A percentile compares a stretch with the other conserved stretches of the same genome.
These are phyloP conservation scores for Nomada lathburiana DNA, from an alignment of 2,888 invertebrate genomes.

Conservation along the genomic window DNA sequence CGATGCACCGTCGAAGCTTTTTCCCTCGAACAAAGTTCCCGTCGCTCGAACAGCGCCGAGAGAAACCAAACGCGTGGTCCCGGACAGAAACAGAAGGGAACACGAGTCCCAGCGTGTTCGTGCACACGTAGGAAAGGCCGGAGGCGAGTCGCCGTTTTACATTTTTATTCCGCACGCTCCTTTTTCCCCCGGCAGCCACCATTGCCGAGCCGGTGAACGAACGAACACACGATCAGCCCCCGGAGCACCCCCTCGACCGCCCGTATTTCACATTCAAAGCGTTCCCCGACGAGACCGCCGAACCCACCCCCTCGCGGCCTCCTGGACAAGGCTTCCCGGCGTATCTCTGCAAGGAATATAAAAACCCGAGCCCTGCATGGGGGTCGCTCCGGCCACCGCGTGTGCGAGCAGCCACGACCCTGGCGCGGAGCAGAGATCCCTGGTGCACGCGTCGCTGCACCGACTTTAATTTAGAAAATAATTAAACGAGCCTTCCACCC, in stretches of 20 bases:
- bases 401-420: too few relatives aligned
- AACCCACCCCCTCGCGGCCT: constrained; percentile 56
- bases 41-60: background rate
- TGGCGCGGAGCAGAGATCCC: background rate
- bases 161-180: constrained; percentile 75
- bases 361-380: constrained; percentile 70
- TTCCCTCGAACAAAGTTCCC: background rate
- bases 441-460: constrained; percentile 38
- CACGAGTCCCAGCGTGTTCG: background rate
- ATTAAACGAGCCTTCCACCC: constrained; percentile 74
- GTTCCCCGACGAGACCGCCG: constrained; percentile 59
- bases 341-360: constrained; percentile 79
- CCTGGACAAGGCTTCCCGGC: constrained; percentile 63
- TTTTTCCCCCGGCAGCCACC: constrained; percentile 56
- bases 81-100: background rate
- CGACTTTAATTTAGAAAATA: constrained; percentile 82
- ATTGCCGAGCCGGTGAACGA: constrained; percentile 68
- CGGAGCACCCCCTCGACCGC: constrained; percentile 48
- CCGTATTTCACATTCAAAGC: constrained; percentile 79
- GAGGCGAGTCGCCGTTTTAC: constrained; percentile 79
- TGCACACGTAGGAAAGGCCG: constrained; percentile 46
- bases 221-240: constrained; percentile 74
- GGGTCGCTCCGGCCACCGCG: constrained; percentile 1
- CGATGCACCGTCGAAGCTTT: background rate
- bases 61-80: background rate